A percentile compares a stretch with the other conserved stretches of the same genome.
These are phyloP conservation scores for Trichogramma dendrolimi DNA, from an alignment of 2,888 invertebrate species.

Conservation along the genomic window DNA sequence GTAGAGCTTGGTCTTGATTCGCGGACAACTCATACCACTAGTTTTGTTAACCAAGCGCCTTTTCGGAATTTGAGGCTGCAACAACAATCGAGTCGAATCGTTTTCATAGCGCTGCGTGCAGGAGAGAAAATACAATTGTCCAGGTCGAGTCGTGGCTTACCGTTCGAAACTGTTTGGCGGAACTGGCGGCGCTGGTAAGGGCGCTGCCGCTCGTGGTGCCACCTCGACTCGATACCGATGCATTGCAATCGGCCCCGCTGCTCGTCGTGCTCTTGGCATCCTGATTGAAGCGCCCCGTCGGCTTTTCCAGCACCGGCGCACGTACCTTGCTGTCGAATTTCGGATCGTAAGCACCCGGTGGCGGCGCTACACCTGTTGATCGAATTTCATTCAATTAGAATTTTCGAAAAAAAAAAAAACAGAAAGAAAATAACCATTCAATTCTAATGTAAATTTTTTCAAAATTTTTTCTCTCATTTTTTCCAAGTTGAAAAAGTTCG, in stretches of 20 bases:
- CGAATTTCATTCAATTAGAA: neutral
- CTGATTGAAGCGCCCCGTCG: conserved; percentile 43
- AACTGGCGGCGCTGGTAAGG: conserved; percentile 4
- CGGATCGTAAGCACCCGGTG: conserved; percentile 56
- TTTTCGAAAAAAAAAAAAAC: neutral
- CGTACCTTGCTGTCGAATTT: conserved; percentile 50
- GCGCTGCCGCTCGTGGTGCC: conserved; percentile 5
- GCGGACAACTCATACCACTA: conserved; percentile 28
- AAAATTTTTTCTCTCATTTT: neutral
- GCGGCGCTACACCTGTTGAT: conserved; percentile 53
- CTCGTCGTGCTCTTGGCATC: conserved; percentile 48
- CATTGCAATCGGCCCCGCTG: conserved; percentile 42
- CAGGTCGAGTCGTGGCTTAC: conserved; percentile 31
- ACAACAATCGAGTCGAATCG: conserved; percentile 25
- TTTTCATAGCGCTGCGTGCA: neutral
- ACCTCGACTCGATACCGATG: conserved; percentile 36
- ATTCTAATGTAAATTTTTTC: neutral
- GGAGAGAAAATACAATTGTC: no score
- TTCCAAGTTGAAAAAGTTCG: neutral
- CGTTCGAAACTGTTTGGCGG: conserved; percentile 35
- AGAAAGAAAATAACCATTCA: neutral
- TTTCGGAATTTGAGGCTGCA: conserved; percentile 41
- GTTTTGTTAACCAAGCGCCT: conserved; percentile 37
- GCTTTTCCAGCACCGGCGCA: conserved; percentile 21
- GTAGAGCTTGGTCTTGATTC: conserved; percentile 33